Conservation (phyloP, 2,113 vertebrate genomes). For the Gymnobelideus leadbeateri region DNA sequence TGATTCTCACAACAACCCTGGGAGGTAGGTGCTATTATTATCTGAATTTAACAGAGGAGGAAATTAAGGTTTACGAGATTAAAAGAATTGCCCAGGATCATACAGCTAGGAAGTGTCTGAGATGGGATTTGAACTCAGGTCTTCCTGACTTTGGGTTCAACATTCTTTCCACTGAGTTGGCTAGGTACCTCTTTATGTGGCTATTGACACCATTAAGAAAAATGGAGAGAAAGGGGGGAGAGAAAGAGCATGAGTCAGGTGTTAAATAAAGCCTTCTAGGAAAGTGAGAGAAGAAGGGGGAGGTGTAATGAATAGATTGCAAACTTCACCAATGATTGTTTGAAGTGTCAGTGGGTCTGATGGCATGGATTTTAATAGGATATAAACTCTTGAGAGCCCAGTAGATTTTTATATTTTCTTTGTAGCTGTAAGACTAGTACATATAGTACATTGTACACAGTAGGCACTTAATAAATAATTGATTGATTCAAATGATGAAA, state of each 20-base stretch:
- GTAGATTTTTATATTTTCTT: neutral
- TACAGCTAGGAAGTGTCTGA: neutral
- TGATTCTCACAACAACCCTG: neutral
- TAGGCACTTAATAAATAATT: neutral
- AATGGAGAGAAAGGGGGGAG: neutral
- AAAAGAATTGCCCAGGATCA: neutral
- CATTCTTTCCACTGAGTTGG: neutral
- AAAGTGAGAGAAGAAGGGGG: neutral
- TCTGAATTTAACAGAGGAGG: neutral
- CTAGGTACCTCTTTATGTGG: neutral
- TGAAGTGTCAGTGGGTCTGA: neutral
- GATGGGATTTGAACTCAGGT: neutral
- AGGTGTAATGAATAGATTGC: neutral
- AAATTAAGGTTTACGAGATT: neutral
- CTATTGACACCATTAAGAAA: neutral
- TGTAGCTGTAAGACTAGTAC: neutral
- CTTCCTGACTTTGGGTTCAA: neutral
- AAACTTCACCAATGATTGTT: neutral
- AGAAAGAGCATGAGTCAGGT: neutral
- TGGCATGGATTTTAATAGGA: neutral
- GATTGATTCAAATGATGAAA: neutral
- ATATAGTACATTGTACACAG: neutral
- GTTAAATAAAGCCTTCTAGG: neutral
- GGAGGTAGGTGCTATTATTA: neutral
- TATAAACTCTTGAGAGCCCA: neutral